These are phyloP conservation scores for Lutraria lutraria DNA, from an alignment of 2,888 invertebrate species.

Conservation along the genomic window DNA sequence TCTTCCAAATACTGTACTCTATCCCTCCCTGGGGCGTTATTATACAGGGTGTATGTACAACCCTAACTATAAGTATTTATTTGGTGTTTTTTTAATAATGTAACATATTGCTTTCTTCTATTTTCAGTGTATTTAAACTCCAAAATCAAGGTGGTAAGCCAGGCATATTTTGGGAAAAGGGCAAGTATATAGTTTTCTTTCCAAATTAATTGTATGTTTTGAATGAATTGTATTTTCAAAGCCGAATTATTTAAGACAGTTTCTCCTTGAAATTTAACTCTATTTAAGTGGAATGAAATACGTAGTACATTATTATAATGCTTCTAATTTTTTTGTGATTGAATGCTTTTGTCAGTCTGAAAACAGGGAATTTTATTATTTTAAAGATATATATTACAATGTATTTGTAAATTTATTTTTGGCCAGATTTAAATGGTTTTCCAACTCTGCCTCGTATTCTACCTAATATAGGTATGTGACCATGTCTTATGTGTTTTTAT, in stretches of 20 bases:
- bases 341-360: neutral
- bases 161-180: conserved; percentile 71
- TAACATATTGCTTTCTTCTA: neutral
- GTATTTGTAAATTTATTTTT: conserved; percentile 54
- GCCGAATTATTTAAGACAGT: neutral
- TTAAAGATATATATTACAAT: neutral
- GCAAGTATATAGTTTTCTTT: conserved; percentile 55
- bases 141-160: conserved; percentile 69
- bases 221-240: neutral
- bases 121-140: conserved; percentile 70
- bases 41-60: too few relatives aligned
- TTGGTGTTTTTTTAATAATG: too few relatives aligned
- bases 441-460: conserved; percentile 69
- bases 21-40: too few relatives aligned
- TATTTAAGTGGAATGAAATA: neutral
- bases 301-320: neutral
- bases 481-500: neutral
- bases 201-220: neutral
- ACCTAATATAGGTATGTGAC: conserved; percentile 63
- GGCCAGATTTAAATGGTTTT: conserved; percentile 68
- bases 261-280: neutral
- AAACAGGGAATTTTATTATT: neutral
- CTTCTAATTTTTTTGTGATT: neutral
- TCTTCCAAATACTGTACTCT: too few relatives aligned
- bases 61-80: too few relatives aligned